Conservation (phyloP, 1,140 invertebrate genomes). For the Rhopalosiphum padi region DNA sequence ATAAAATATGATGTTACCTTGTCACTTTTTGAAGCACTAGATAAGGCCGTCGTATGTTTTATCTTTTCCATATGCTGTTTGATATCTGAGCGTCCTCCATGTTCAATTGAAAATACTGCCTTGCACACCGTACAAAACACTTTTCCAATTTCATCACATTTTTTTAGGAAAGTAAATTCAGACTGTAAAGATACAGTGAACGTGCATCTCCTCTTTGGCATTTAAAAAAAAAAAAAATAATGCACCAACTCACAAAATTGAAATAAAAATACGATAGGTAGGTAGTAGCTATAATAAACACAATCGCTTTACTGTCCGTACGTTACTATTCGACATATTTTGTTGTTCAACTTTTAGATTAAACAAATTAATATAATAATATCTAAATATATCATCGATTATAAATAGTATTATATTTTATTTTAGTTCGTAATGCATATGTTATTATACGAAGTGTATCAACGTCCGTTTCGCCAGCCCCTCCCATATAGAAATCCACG, state of each 20-base stretch:
- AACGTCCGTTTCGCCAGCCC: too few relatives aligned
- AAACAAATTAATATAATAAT: neutral
- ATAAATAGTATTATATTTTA: slow-evolving; percentile 25
- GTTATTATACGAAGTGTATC: neutral
- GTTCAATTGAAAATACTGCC: slow-evolving; percentile 32
- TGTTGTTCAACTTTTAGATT: slow-evolving; percentile 17
- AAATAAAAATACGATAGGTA: slow-evolving; percentile 19
- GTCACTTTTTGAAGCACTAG: slow-evolving; percentile 37
- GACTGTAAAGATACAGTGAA: slow-evolving; percentile 37
- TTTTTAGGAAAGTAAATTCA: slow-evolving; percentile 40
- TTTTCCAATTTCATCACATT: slow-evolving; percentile 22
- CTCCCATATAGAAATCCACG: too few relatives aligned
- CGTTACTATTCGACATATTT: slow-evolving; percentile 18
- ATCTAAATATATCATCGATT: slow-evolving; percentile 13
- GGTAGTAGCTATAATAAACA: slow-evolving; percentile 9
- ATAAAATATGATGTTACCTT: slow-evolving; percentile 13
- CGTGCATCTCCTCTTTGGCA: neutral
- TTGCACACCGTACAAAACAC: slow-evolving; percentile 34
- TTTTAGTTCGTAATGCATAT: slow-evolving; percentile 25
- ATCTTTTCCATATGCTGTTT: slow-evolving; percentile 28
- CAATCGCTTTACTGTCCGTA: neutral
- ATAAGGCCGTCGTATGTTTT: slow-evolving; percentile 1
- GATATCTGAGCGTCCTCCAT: slow-evolving; percentile 1
- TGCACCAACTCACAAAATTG: slow-evolving; percentile 3
- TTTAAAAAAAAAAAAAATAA: neutral